Conservation (phyloP, 1,140 invertebrate species). For the Pentalonia nigronervosa region DNA sequence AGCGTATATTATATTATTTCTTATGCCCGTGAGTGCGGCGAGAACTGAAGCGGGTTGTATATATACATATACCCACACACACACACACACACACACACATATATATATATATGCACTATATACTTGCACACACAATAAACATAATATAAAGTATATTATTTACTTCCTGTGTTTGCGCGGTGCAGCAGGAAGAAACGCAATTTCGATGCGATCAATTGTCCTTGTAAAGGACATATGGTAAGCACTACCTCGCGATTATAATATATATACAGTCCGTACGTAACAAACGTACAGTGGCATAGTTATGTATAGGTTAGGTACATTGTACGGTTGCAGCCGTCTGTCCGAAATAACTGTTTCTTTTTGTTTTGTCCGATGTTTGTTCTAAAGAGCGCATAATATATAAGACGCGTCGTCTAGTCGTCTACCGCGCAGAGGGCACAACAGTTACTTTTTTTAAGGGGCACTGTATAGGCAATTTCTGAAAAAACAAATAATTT, state of each 20-base stretch:
- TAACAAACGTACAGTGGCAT: not conserved
- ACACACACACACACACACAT: too few species aligned
- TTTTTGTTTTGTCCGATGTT: not conserved
- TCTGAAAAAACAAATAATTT: not conserved
- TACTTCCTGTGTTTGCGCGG: not conserved
- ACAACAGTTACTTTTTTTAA: not conserved
- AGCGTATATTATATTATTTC: not conserved
- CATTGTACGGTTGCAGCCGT: conserved; percentile 16
- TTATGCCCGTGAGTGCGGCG: not conserved
- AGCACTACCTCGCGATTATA: conserved; percentile 22
- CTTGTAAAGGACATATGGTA: conserved; percentile 44
- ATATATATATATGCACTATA: not conserved
- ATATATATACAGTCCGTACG: not conserved
- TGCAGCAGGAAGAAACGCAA: conserved; percentile 24
- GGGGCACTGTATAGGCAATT: not conserved
- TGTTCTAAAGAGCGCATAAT: not conserved
- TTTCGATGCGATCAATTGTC: conserved; percentile 10
- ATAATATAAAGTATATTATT: not conserved
- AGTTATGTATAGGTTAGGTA: not conserved
- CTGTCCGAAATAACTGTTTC: conserved; percentile 41
- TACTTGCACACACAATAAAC: not conserved
- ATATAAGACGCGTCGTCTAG: not conserved
- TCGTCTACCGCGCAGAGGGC: not conserved
- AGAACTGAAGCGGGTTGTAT: not conserved
- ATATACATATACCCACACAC: not conserved